These are phyloP conservation scores for Bombylius discolor DNA, from an alignment of 2,888 invertebrate species.

Conservation along the genomic window DNA sequence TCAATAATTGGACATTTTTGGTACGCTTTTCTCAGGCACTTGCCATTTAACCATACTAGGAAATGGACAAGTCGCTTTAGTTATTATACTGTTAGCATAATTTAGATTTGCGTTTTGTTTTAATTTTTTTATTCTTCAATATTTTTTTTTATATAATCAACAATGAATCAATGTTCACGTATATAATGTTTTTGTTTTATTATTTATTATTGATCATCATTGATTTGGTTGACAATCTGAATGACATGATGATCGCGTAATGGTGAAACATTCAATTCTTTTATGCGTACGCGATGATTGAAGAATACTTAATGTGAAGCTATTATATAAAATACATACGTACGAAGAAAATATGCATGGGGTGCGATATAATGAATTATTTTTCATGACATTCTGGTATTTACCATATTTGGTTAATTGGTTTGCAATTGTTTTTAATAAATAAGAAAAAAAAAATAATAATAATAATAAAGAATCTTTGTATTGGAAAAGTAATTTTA, in stretches of 20 bases:
- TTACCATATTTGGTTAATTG: slow-evolving; percentile 8
- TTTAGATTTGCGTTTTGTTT: no score
- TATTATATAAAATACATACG: background rate
- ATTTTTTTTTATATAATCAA: no score
- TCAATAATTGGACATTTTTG: slow-evolving; percentile 5
- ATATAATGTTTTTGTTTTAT: background rate
- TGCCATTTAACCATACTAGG: background rate
- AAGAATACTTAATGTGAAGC: background rate
- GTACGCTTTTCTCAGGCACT: slow-evolving; percentile 1
- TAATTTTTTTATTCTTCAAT: no score
- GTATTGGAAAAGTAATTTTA: background rate
- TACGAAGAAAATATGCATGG: background rate
- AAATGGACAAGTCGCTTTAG: background rate
- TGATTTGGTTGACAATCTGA: slow-evolving; percentile 4
- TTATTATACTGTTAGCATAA: no score
- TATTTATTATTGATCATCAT: background rate
- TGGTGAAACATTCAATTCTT: slow-evolving; percentile 7
- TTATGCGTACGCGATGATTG: background rate
- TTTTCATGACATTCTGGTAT: background rate
- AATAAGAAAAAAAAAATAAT: no score
- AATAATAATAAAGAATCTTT: no score
- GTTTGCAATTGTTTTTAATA: slow-evolving; percentile 2
- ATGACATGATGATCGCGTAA: slow-evolving; percentile 9
- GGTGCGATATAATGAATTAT: background rate
- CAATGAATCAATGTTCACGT: background rate